A percentile compares a stretch with the other conserved stretches of the same genome.
Evolutionary conservation across 1,140 invertebrate genomes (phyloP).

Genomic region (Euura saliciscinereae): DNA sequence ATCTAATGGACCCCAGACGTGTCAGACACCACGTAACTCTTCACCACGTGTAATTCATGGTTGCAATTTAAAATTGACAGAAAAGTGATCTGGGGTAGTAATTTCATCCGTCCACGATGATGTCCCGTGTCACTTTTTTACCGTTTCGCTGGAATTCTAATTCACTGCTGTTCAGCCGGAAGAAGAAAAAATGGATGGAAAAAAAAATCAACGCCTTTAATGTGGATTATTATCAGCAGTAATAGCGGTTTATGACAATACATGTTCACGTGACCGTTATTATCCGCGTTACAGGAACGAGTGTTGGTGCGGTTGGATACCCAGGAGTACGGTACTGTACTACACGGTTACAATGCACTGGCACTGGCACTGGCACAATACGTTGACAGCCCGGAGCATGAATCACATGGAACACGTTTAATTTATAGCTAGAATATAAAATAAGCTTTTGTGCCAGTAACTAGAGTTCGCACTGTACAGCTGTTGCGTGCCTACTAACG

Average conservation of each 20-base stretch:
- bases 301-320: neutral
- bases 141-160: neutral
- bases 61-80: no score
- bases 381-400: neutral
- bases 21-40: neutral
- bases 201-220: neutral
- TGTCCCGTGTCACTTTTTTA: no score
- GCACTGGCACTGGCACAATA: neutral
- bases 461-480: constrained; percentile 4
- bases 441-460: neutral
- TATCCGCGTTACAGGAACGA: neutral
- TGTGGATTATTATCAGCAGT: neutral
- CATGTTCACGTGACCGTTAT: neutral
- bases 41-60: neutral
- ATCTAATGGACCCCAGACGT: neutral
- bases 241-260: neutral
- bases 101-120: no score
- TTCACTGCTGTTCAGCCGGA: neutral
- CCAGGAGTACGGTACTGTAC: neutral
- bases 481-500: neutral
- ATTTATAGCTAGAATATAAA: neutral
- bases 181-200: neutral
- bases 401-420: neutral
- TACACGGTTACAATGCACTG: neutral
- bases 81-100: no score